Evolutionary conservation across 2,888 invertebrate genomes (phyloP).

Genomic region (Cheilosia vernalis): DNA sequence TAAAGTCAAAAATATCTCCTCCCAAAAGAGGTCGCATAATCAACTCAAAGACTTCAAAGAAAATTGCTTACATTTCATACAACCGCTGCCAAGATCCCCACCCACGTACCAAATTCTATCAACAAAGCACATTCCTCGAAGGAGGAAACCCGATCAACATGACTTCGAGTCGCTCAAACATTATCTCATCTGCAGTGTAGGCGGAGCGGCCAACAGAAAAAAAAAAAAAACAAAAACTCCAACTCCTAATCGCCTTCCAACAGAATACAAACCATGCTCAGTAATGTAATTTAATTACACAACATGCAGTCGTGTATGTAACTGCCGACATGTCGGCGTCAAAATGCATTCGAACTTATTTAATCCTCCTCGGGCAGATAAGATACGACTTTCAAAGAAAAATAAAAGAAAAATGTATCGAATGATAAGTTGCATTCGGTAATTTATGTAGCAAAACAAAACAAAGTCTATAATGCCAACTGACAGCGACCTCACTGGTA

Average conservation of each 20-base stretch:
- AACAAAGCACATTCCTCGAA: conserved; percentile 41
- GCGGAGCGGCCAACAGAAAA: conserved; percentile 22
- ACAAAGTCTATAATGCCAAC: conserved; percentile 36
- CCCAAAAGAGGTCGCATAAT: not conserved
- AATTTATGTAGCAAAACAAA: conserved; percentile 57
- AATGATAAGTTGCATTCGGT: conserved; percentile 59
- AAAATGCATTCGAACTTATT: conserved; percentile 41
- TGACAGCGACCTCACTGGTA: conserved; percentile 37
- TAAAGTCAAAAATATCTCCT: not conserved
- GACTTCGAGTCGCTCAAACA: conserved; percentile 27
- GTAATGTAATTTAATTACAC: conserved; percentile 56
- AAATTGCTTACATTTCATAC: conserved; percentile 15
- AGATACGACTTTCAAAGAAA: conserved; percentile 47
- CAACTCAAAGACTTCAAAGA: not conserved
- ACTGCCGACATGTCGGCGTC: conserved; percentile 57
- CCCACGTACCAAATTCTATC: not conserved
- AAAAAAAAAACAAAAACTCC: conserved; percentile 1
- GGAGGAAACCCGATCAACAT: conserved; percentile 39
- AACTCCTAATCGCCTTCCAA: conserved; percentile 35
- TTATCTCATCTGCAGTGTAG: conserved; percentile 50
- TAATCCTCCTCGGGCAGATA: conserved; percentile 46
- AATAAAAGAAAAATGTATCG: conserved; percentile 1
- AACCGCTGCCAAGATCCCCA: conserved; percentile 19
- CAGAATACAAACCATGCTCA: conserved; percentile 14
- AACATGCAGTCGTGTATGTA: conserved; percentile 15